Evolutionary conservation across 2,888 invertebrate genomes (phyloP).

Genomic region (Pristionchus exspectatus): DNA sequence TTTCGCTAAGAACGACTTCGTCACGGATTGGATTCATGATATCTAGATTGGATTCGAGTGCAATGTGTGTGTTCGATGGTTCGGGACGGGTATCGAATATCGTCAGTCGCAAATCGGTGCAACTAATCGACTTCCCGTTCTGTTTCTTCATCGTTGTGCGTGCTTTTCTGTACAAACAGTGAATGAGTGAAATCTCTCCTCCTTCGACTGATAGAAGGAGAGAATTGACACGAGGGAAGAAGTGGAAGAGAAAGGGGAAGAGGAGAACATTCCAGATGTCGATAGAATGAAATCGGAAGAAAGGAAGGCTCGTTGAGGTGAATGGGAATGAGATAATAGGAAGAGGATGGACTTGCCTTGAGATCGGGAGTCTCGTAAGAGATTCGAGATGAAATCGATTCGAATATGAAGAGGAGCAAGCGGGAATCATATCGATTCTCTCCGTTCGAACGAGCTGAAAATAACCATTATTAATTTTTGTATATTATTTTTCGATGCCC

Average conservation of each 20-base stretch:
- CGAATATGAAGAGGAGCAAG: conserved; percentile 51
- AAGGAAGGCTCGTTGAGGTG: conserved; percentile 2
- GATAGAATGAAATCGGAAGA: conserved; percentile 46
- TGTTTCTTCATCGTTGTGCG: conserved; percentile 48
- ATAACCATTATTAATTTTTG: neutral
- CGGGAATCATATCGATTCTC: conserved; percentile 48
- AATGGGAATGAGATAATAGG: conserved; percentile 41
- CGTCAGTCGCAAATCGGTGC: conserved; percentile 2
- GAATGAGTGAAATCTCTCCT: conserved; percentile 50
- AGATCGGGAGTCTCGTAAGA: conserved; percentile 48
- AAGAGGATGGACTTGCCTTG: conserved; percentile 49
- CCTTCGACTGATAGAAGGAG: conserved; percentile 52
- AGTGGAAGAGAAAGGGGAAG: conserved; percentile 16
- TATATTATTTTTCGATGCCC: too few relatives aligned
- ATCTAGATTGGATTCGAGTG: neutral
- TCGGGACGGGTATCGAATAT: neutral
- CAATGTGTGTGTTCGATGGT: neutral
- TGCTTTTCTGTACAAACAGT: conserved; percentile 51
- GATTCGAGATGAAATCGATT: conserved; percentile 42
- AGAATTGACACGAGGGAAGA: conserved; percentile 45
- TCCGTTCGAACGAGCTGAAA: conserved; percentile 50
- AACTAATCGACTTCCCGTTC: conserved; percentile 27
- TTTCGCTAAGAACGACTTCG: neutral
- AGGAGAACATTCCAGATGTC: conserved; percentile 52
- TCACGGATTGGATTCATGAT: neutral